Base-by-base conservation (phyloP, 2,113 vertebrate genomes). In the Xiphophorus couchianus region DNA sequence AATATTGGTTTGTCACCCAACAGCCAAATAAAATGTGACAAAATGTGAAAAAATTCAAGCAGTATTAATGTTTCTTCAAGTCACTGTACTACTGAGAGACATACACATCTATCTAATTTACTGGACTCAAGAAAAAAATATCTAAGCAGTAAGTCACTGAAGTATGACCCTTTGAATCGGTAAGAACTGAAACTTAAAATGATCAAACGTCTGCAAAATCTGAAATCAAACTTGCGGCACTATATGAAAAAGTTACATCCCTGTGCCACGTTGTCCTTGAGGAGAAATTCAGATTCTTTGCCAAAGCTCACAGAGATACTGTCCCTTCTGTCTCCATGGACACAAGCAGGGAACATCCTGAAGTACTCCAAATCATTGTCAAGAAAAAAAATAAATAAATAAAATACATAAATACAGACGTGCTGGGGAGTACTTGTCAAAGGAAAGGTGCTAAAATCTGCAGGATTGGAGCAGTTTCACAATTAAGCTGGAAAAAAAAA, bases 181-280 rank as follows among this genome's bases (percentile, higher is more conserved):
- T 54, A 54, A 42, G 75, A 48, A 67, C 44, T 48, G 5, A 48
- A 19, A 48, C 14, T 4, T 48, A 17, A 48, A 17, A 19, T 19
- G 44, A 48, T 48, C 1, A 35, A 33, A 37, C 63, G 66, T 64
- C 68, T 70, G 25, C 14, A 42, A 42, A 42, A 42, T 42, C 13
- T 42, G 14, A 42, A 42, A 42, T 42, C 14, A 35, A 33, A 44
- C 68, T 69, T 64, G 70, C 66, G 25, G 35, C 72, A 69, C 74
- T 28, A 64, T 48, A 51, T 63, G 44, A 71, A 67, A 84, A 84
- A 81, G 70, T 77, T 71, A 75, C 78, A 90, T 88, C 82, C 66
- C 64, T 86, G 77, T 85, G 82, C 86, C 82, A 89, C 88, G 69
- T 82, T 89, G 71, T 85, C 82, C 72, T 79, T 83, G 85, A 80